Evolutionary conservation across 2,797 vertebrate species (phyloP).

Genomic region (Novumbra hubbsi): DNA sequence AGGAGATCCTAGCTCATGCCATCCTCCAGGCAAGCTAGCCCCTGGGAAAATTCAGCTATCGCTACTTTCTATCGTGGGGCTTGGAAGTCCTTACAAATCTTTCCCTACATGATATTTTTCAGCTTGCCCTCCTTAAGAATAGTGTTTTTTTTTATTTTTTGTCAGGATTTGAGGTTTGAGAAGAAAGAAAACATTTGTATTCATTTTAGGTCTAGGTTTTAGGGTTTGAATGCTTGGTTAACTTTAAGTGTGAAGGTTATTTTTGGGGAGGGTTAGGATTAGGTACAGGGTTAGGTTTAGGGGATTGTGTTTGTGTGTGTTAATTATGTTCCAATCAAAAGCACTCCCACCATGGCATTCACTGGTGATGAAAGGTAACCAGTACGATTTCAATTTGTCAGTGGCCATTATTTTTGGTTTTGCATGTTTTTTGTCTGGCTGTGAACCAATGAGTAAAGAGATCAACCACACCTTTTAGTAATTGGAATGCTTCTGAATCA

Average conservation of each 20-base stretch:
- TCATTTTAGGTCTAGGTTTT: neutral
- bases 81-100: neutral
- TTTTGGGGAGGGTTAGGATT: too few relatives aligned
- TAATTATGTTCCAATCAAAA: neutral
- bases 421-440: neutral
- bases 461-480: neutral
- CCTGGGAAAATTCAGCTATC: neutral
- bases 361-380: neutral
- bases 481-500: neutral
- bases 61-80: neutral
- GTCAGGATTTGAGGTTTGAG: too few relatives aligned
- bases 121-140: too few relatives aligned
- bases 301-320: neutral
- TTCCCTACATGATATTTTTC: too few relatives aligned
- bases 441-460: neutral
- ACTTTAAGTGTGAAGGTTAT: too few relatives aligned
- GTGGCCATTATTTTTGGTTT: neutral
- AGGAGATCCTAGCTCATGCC: constrained; percentile 26
- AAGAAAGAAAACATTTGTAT: too few relatives aligned
- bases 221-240: too few relatives aligned
- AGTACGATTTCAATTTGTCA: neutral
- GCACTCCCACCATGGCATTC: neutral
- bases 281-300: neutral
- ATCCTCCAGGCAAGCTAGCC: neutral
- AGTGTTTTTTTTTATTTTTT: neutral